phyloP scores from a whole-genome alignment of 2,888 invertebrate genomes.

The Siphlonurus alternatus region DNA sequence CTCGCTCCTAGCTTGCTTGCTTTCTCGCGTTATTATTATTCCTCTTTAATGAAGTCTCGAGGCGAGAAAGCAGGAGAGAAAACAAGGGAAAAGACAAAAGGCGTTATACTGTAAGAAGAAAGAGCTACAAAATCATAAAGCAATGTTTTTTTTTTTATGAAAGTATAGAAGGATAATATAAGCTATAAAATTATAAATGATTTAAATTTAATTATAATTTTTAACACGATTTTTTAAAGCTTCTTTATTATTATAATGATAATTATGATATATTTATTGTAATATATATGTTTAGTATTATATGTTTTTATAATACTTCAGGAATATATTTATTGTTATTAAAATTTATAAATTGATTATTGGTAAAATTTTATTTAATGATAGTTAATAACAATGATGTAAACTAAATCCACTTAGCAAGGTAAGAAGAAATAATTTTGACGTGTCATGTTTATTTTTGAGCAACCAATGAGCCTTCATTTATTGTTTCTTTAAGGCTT shows the following conservation, averaged over 20 bases:
- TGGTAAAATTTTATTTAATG: too few species aligned
- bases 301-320: too few species aligned
- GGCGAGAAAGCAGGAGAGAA: conserved; percentile 4
- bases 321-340: too few species aligned
- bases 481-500: too few species aligned
- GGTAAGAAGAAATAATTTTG: too few species aligned
- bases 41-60: neutral
- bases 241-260: neutral
- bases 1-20: too few species aligned
- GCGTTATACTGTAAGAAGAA: neutral
- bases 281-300: neutral
- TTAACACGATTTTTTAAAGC: neutral
- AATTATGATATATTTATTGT: neutral
- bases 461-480: too few species aligned
- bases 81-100: neutral
- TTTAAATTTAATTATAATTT: neutral
- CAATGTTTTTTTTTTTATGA: neutral
- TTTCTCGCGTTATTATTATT: neutral
- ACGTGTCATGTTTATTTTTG: too few species aligned
- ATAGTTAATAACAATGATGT: too few species aligned
- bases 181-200: neutral
- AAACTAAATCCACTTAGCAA: too few species aligned
- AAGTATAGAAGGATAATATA: too few species aligned
- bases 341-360: too few species aligned
- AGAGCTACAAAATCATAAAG: neutral